A percentile compares a stretch with the other conserved stretches of the same genome.
Evolutionary conservation across 37 sponge, comb jelly and placozoan genomes (phyloP).

Genomic region (Agelas oroides): DNA sequence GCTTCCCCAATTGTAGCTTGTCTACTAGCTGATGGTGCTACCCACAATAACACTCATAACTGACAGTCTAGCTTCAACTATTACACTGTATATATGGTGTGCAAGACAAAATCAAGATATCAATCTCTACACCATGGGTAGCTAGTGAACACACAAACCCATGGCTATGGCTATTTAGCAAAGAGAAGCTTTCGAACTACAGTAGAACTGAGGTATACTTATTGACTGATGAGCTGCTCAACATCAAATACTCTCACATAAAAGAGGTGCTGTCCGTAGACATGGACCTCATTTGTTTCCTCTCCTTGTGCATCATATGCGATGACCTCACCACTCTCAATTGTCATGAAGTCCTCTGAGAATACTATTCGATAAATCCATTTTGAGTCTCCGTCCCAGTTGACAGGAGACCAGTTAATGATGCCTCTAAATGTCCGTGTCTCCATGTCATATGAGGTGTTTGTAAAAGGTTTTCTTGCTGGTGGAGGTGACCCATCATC

Average conservation of each 20-base stretch:
- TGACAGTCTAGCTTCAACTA: too few species aligned
- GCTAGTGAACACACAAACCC: too few species aligned
- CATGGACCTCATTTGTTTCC: neutral
- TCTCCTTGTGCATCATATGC: neutral
- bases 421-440: constrained; percentile 8
- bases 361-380: constrained; percentile 32
- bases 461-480: neutral
- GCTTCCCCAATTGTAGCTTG: too few species aligned
- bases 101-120: too few species aligned
- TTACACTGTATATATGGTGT: too few species aligned
- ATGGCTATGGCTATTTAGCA: too few species aligned
- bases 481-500: constrained; percentile 20
- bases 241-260: neutral
- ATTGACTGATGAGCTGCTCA: too few species aligned
- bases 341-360: constrained; percentile 12
- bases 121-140: too few species aligned
- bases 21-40: too few species aligned
- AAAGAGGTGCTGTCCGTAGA: constrained; percentile 4
- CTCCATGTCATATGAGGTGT: neutral
- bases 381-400: neutral
- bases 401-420: constrained; percentile 10
- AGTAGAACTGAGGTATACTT: too few species aligned
- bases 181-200: too few species aligned
- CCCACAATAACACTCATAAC: too few species aligned
- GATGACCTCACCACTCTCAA: constrained; percentile 9